Evolutionary conservation across 1,140 invertebrate genomes (phyloP), one percentile per base, ranked within the genome.

Genomic region (Ips nitidus): DNA sequence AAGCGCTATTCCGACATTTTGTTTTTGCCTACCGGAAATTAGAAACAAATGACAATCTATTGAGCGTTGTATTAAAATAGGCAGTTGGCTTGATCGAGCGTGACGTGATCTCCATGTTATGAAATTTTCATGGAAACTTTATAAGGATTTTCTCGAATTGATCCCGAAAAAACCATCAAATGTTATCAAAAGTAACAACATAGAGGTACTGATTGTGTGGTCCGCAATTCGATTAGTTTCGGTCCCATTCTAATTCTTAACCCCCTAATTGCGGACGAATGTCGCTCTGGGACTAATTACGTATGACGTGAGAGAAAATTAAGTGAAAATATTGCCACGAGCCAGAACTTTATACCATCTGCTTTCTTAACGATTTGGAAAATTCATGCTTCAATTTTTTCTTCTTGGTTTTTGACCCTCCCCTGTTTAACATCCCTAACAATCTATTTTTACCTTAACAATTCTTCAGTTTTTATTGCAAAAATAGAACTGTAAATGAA

Each of bases 1-100:
- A 66, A 66, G 64, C 53, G 53, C 55, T n/a, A n/a, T 58, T 45
- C 64, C 64, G 64, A 66, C 64, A 66, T 66, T 66, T 66, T 66
- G 64, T 66, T 66, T 58, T 58, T 58, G 41, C 38, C 64, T 5
- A 66, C 64, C 64, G 64, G 64, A 66, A 66, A 66, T 66, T 66
- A 58, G 64, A 66, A 45, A 66, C 64, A 66, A 66, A 66, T 47
- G 64, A 45, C 64, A 66, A 66, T 66, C 64, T 47, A 66, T 66
- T 58, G 53, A 66, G 58, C 41, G 53, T 22, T 57, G 55, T 45
- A 58, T 66, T 57, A 58, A 45, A 66, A 50, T 66, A 57, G 64
- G 55, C 55, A 40, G 41, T 41, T 37, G 42, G 8, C 3, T 45
- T 40, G 55, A 37, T 40, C 64, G 43, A 8, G 53, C 55, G 64